Percentiles rank a stretch among this genome's conserved stretches.
Evolutionary conservation across 2,113 vertebrate genomes (phyloP).

Genomic region (Pholis gunnellus): DNA sequence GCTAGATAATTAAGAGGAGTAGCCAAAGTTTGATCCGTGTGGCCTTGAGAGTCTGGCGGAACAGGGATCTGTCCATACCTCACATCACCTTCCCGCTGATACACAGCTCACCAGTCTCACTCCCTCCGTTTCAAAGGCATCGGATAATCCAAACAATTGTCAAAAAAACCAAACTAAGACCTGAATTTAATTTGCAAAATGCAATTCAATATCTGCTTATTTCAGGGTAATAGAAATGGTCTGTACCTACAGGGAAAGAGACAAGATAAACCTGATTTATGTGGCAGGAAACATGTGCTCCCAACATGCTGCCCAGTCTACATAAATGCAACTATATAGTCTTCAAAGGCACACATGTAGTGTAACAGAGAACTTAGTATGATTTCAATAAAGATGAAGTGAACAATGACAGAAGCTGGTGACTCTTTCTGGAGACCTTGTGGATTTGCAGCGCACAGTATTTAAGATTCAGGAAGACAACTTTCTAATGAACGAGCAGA

Average conservation of each 20-base stretch:
- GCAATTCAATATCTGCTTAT: neutral
- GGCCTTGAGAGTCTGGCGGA: neutral
- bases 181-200: neutral
- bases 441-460: neutral
- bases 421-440: neutral
- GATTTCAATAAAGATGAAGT: neutral
- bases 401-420: neutral
- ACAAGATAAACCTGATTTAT: conserved; percentile 1
- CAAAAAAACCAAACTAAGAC: neutral
- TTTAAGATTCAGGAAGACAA: neutral
- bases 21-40: conserved; percentile 7
- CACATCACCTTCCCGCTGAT: neutral
- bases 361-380: neutral
- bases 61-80: neutral
- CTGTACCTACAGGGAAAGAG: neutral
- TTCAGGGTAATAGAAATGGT: neutral
- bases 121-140: neutral
- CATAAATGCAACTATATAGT: neutral
- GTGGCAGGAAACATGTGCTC: conserved; percentile 22
- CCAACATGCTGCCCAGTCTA: neutral
- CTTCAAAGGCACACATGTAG: neutral
- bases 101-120: neutral
- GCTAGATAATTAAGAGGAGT: neutral
- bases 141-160: neutral
- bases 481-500: no score